A percentile compares a stretch with the other conserved stretches of the same genome.
Evolutionary conservation across 2,797 vertebrate genomes (phyloP).

Genomic region (Loriculus beryllinus): DNA sequence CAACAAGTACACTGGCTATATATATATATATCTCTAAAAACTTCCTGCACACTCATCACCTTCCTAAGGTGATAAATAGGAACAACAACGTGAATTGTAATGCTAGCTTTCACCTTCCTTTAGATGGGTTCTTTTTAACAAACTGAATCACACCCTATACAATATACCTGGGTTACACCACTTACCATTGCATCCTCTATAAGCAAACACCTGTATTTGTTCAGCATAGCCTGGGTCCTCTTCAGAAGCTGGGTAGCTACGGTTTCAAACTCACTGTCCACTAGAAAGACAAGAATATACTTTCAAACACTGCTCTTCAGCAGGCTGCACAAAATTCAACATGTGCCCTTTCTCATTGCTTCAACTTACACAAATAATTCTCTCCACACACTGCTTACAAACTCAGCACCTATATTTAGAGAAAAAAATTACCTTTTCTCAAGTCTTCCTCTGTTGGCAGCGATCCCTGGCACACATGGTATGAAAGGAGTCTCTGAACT

Average conservation of each 20-base stretch:
- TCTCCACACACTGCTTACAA: neutral
- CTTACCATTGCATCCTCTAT: slow-evolving; percentile 95
- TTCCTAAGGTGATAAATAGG: neutral
- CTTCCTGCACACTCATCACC: neutral
- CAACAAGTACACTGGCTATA: neutral
- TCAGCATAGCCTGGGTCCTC: slow-evolving; percentile 94
- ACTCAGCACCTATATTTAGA: neutral
- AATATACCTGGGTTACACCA: neutral
- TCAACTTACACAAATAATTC: neutral
- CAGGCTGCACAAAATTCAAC: neutral
- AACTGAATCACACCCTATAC: neutral
- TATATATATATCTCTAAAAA: neutral
- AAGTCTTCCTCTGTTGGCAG: slow-evolving; percentile 87
- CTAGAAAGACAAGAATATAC: slow-evolving; percentile 66
- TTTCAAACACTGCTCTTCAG: slow-evolving; percentile 16
- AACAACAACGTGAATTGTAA: neutral
- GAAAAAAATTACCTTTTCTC: slow-evolving; percentile 80
- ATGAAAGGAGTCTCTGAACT: slow-evolving; percentile 88
- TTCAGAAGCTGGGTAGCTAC: slow-evolving; percentile 90
- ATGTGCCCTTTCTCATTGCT: neutral
- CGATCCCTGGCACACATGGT: slow-evolving; percentile 92
- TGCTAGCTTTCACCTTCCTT: neutral
- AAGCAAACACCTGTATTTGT: slow-evolving; percentile 94
- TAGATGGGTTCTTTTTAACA: neutral
- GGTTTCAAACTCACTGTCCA: slow-evolving; percentile 90